Evolutionary conservation across 2,888 invertebrate species (phyloP), one percentile per base, ranked within the genome.

Genomic region (Stictocephala bisonia): DNA sequence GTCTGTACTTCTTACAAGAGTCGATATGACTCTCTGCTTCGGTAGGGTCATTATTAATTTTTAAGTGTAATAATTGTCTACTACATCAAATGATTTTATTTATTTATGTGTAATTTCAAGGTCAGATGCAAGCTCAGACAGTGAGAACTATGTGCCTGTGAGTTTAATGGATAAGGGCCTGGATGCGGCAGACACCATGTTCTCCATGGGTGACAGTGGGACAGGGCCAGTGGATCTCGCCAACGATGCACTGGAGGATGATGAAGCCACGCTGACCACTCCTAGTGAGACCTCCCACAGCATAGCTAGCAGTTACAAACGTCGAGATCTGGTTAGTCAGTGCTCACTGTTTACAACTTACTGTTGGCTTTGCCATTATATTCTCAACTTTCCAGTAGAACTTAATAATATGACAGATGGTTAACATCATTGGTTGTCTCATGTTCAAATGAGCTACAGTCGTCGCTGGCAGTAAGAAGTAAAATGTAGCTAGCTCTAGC

Each of bases 71-170:
- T n/a, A n/a, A n/a, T n/a, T n/a, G n/a, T n/a, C n/a, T n/a, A n/a
- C n/a, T n/a, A n/a, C n/a, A n/a, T n/a, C n/a, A n/a, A n/a, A n/a
- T n/a, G n/a, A n/a, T n/a, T 71, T 64, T 51, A 31, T 7, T 13
- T 71, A 18, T 41, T 15, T 48, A 15, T 35, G 1, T 53, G 51
- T 9, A 18, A n/a, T 56, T 74, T 75, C n/a, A 72, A 80, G 79
- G 56, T 79, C 78, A 78, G 95, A 95, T 75, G 90, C 91, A 35
- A 94, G 93, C 78, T 94, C 94, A 0, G 96, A 96, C 85, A 95
- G 94, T 77, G 94, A 94, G 80, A 91, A 93, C 79, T 95, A 91
- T 82, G 90, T 94, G n/a, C 88, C 92, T 53, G 88, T 93, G 56
- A 80, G 80, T 40, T 72, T 83, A 60, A 80, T 31, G 11, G 51